phyloP scores from a whole-genome alignment of 1,140 invertebrate species.

The Mizuhopecten yessoensis region DNA sequence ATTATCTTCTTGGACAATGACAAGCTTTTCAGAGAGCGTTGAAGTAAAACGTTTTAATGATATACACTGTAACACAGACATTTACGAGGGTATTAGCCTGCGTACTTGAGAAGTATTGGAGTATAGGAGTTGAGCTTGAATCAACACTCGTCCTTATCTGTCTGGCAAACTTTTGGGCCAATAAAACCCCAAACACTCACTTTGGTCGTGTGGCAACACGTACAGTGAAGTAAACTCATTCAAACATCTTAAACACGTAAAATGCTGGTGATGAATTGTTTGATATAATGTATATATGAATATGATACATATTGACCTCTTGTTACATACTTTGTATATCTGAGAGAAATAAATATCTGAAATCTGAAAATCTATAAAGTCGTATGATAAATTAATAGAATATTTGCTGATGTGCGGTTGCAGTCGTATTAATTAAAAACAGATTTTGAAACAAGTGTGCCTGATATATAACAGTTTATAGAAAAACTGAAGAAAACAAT shows the following conservation, averaged over 20 bases:
- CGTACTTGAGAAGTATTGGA: background rate
- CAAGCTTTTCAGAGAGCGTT: constrained; percentile 31
- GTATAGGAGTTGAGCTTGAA: background rate
- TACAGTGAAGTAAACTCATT: background rate
- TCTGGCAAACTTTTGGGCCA: background rate
- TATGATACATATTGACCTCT: too few species aligned
- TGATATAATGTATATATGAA: too few species aligned
- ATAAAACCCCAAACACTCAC: background rate
- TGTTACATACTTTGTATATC: too few species aligned
- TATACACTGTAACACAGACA: background rate
- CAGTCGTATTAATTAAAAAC: too few species aligned
- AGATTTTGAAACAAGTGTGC: too few species aligned
- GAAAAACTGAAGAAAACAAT: too few species aligned
- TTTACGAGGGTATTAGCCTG: background rate
- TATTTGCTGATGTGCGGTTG: too few species aligned
- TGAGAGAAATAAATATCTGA: too few species aligned
- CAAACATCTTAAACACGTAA: background rate
- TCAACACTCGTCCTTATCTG: background rate
- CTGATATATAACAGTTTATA: too few species aligned
- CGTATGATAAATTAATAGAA: too few species aligned
- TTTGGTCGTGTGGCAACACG: background rate
- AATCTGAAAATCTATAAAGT: too few species aligned
- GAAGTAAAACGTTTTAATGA: constrained; percentile 14
- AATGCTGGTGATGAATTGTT: too few species aligned
- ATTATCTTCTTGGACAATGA: background rate